Conservation (phyloP, 2,113 vertebrate genomes). For the Callorhinus ursinus region DNA sequence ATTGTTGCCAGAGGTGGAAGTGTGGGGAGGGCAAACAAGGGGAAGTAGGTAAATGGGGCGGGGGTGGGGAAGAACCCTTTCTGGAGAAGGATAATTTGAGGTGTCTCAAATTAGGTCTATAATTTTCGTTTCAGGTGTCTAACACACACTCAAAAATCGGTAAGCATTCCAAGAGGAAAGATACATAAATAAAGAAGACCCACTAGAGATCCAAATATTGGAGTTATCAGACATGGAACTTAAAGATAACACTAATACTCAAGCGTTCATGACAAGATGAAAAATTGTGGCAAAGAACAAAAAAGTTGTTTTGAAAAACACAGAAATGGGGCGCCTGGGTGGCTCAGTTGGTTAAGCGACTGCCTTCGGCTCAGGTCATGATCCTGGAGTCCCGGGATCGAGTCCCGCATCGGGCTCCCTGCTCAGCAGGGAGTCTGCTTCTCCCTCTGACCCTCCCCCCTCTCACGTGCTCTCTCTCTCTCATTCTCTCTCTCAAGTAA, state of each 20-base stretch:
- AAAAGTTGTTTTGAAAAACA: not conserved
- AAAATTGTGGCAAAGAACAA: not conserved
- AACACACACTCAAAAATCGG: not conserved
- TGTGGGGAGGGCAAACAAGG: not conserved
- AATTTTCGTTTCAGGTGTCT: not conserved
- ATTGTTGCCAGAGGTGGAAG: not conserved
- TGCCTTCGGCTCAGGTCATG: too few species aligned
- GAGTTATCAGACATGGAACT: not conserved
- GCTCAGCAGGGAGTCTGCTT: too few species aligned
- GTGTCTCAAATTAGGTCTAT: not conserved
- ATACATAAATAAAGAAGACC: not conserved
- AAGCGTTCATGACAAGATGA: not conserved
- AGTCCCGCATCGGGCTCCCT: too few species aligned
- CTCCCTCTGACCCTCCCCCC: too few species aligned
- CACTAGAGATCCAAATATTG: not conserved
- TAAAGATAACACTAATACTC: conserved; percentile 8
- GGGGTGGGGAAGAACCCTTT: not conserved
- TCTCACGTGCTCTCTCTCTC: too few species aligned
- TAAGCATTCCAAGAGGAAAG: not conserved
- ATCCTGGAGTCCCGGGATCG: too few species aligned
- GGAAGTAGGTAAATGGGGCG: not conserved
- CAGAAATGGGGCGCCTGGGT: too few species aligned
- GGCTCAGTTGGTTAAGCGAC: too few species aligned
- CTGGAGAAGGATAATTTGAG: not conserved
- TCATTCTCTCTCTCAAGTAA: too few species aligned